A percentile compares a stretch with the other conserved stretches of the same genome.
These are phyloP conservation scores for Meloidogyne exigua DNA, from an alignment of 1,140 invertebrate genomes.

Conservation along the genomic window DNA sequence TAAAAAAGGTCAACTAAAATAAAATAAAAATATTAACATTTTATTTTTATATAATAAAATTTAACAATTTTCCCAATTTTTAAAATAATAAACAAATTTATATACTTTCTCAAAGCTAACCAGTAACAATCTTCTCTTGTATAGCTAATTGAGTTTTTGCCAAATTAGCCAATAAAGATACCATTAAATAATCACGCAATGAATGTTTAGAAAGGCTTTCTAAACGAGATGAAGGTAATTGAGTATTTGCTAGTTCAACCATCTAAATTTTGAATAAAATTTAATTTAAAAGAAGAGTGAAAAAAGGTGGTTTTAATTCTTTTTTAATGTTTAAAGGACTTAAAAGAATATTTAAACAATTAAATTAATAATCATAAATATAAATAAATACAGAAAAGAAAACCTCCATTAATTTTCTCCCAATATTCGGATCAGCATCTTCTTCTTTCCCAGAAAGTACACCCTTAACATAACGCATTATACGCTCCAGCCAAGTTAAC, in stretches of 20 bases:
- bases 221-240: slow-evolving; percentile 57
- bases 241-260: slow-evolving; percentile 53
- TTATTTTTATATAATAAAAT: too few relatives aligned
- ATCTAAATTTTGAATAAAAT: slow-evolving; percentile 34
- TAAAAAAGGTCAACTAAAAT: too few relatives aligned
- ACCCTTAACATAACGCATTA: slow-evolving; percentile 53
- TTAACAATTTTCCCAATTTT: too few relatives aligned
- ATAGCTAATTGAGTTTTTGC: slow-evolving; percentile 59
- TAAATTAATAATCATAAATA: not conserved
- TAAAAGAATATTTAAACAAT: too few relatives aligned
- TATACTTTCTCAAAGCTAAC: too few relatives aligned
- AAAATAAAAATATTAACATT: too few relatives aligned
- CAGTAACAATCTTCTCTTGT: slow-evolving; percentile 51
- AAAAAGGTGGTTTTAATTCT: too few relatives aligned
- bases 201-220: slow-evolving; percentile 55
- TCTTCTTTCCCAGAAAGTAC: slow-evolving; percentile 47
- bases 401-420: slow-evolving; percentile 55
- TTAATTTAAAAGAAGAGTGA: too few relatives aligned
- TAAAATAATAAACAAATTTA: too few relatives aligned
- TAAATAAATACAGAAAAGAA: not conserved
- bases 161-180: slow-evolving; percentile 58
- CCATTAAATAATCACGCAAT: slow-evolving; percentile 61
- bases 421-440: slow-evolving; percentile 48
- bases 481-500: slow-evolving; percentile 52
- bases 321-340: too few relatives aligned